Conservation (phyloP, 1,140 invertebrate species). For the Cydia splendana region DNA sequence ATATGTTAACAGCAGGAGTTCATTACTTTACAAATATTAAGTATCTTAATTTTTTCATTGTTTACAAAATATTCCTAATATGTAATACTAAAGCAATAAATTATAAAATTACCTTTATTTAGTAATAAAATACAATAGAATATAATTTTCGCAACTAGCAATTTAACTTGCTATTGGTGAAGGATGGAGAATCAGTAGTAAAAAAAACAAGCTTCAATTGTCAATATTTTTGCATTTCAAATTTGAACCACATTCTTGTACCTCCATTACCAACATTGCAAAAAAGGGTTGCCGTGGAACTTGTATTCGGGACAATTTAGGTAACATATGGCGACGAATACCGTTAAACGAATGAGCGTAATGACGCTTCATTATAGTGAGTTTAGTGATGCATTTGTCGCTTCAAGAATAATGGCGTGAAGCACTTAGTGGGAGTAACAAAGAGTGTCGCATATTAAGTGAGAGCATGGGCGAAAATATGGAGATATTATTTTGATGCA, state of each 20-base stretch:
- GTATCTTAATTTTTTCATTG: background rate
- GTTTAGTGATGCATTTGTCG: slow-evolving; percentile 28
- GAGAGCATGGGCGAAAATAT: background rate
- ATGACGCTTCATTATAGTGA: slow-evolving; percentile 16
- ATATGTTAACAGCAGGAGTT: background rate
- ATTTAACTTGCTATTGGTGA: too few species aligned
- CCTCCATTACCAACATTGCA: slow-evolving; percentile 2
- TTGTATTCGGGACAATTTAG: slow-evolving; percentile 18
- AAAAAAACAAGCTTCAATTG: background rate
- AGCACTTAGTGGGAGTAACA: slow-evolving; percentile 15
- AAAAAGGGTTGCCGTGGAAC: slow-evolving; percentile 1
- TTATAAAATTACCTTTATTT: too few species aligned
- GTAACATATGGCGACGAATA: slow-evolving; percentile 12
- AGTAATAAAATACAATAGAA: too few species aligned
- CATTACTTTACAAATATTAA: background rate
- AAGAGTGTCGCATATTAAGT: slow-evolving; percentile 3
- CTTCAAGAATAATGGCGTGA: slow-evolving; percentile 16
- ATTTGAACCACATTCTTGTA: background rate
- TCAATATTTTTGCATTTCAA: background rate
- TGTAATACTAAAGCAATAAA: background rate
- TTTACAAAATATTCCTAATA: background rate
- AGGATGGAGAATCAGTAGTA: too few species aligned
- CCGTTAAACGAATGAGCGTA: background rate
- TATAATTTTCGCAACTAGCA: too few species aligned
- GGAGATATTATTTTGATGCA: background rate